Conservation (phyloP, 2,113 vertebrate species). For the Tragelaphus scriptus region DNA sequence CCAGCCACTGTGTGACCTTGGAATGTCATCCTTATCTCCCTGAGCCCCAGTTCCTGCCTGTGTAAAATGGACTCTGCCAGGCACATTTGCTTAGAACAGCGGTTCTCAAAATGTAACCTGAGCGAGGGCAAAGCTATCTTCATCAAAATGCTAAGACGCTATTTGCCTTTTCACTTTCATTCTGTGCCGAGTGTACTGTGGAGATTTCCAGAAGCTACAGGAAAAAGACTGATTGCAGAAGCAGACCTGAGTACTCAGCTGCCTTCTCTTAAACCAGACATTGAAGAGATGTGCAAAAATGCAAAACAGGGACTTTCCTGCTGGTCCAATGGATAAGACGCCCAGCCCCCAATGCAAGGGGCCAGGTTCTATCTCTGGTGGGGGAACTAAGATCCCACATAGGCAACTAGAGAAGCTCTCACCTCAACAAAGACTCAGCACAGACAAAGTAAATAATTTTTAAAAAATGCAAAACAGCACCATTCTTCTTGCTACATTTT, state of each 20-base stretch:
- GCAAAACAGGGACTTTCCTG: neutral
- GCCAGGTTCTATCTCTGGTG: neutral
- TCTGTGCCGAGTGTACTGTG: neutral
- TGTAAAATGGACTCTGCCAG: neutral
- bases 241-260: neutral
- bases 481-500: neutral
- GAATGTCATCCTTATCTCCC: neutral
- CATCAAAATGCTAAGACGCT: neutral
- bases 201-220: neutral
- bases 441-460: neutral
- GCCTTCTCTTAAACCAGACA: neutral
- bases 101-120: neutral
- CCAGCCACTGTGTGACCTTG: neutral
- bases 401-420: neutral
- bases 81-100: neutral
- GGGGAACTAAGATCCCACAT: neutral
- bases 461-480: neutral
- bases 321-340: neutral
- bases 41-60: neutral
- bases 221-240: neutral
- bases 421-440: neutral
- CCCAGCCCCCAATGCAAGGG: neutral
- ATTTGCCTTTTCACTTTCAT: neutral
- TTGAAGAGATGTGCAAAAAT: neutral
- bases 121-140: neutral